Conservation (phyloP, 2,888 invertebrate genomes). For the Mythimna pallens region DNA sequence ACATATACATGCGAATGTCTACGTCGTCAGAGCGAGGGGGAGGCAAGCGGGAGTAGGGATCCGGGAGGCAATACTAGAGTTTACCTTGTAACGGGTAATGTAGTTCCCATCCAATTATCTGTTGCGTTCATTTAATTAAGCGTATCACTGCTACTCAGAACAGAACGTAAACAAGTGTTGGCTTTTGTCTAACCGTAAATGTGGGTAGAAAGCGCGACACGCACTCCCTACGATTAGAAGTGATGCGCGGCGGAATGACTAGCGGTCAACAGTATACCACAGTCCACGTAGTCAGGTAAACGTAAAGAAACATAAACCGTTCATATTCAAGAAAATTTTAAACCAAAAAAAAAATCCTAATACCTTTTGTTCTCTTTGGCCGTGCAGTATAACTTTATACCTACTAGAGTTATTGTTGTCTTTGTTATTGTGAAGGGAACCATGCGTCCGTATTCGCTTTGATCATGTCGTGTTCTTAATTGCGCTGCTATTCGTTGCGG, state of each 20-base stretch:
- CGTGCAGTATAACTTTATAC: conserved; percentile 22
- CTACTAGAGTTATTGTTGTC: conserved; percentile 50
- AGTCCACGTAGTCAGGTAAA: conserved; percentile 31
- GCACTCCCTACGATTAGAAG: conserved; percentile 66
- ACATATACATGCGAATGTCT: conserved; percentile 19
- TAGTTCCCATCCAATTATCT: conserved; percentile 53
- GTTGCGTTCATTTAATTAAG: conserved; percentile 66
- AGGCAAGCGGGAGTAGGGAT: conserved; percentile 22
- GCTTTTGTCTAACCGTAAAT: conserved; percentile 71
- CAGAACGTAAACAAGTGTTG: conserved; percentile 63
- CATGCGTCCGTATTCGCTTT: conserved; percentile 67
- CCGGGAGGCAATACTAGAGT: conserved; percentile 17
- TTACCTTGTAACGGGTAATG: conserved; percentile 39
- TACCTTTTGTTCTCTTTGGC: conserved; percentile 19
- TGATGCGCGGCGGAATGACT: conserved; percentile 58
- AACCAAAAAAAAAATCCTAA: conserved; percentile 19
- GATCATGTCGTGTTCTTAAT: conserved; percentile 71
- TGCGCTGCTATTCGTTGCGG: conserved; percentile 56
- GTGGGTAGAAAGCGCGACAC: conserved; percentile 79
- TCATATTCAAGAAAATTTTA: conserved; percentile 17
- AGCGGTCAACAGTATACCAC: conserved; percentile 54
- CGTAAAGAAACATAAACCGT: conserved; percentile 6
- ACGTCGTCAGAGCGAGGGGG: conserved; percentile 19
- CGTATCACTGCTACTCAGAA: conserved; percentile 54
- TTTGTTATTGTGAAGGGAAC: conserved; percentile 65